These are phyloP conservation scores for Hirtodrosophila alboralis DNA, from an alignment of 2,888 invertebrate genomes.

Conservation along the genomic window DNA sequence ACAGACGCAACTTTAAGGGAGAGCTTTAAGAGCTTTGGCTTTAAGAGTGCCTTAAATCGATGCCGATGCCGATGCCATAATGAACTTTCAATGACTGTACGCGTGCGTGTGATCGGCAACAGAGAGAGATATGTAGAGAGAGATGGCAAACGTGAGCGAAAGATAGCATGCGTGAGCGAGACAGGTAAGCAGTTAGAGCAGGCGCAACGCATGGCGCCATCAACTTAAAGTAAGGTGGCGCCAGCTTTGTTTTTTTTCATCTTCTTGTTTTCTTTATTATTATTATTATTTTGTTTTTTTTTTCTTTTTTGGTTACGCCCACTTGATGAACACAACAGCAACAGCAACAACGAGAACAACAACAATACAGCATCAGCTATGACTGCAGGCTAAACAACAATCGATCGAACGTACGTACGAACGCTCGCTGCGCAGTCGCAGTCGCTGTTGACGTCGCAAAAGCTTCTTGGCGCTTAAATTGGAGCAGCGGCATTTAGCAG, in stretches of 20 bases:
- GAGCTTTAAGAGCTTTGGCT: constrained; percentile 4
- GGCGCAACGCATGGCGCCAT: constrained; percentile 71
- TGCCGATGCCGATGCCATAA: constrained; percentile 50
- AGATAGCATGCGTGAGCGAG: constrained; percentile 22
- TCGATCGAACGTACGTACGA: constrained; percentile 56
- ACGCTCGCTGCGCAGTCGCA: constrained; percentile 51
- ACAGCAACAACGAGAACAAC: constrained; percentile 16
- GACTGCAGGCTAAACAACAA: constrained; percentile 42
- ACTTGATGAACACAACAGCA: constrained; percentile 59
- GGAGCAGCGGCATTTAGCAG: constrained; percentile 75
- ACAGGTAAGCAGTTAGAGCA: constrained; percentile 54
- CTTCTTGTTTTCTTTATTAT: constrained; percentile 23
- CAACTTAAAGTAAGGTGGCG: constrained; percentile 80
- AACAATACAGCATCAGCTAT: constrained; percentile 36
- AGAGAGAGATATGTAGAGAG: not conserved
- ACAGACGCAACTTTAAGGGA: constrained; percentile 18
- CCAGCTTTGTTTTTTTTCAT: constrained; percentile 67
- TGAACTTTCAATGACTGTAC: constrained; percentile 61
- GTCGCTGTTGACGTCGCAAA: constrained; percentile 30
- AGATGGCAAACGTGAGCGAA: constrained; percentile 3
- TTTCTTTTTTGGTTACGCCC: constrained; percentile 79
- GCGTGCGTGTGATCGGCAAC: constrained; percentile 32
- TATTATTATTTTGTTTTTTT: constrained; percentile 2
- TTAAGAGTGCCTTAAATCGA: constrained; percentile 49
- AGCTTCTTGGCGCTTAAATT: constrained; percentile 73